Evolutionary conservation across 2,113 vertebrate species (phyloP).

Genomic region (Misgurnus mizolepis): DNA sequence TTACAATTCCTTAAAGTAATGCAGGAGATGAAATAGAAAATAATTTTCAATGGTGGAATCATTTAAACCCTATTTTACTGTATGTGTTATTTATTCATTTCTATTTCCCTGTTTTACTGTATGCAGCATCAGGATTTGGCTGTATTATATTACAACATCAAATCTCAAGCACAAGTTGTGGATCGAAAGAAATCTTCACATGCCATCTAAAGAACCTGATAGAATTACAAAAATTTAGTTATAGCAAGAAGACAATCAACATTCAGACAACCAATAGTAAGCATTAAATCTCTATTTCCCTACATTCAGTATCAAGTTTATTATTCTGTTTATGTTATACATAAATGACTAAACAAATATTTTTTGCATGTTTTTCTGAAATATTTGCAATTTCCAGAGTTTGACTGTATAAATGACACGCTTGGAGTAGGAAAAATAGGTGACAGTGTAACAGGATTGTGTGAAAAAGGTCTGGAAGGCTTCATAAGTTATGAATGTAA

Average conservation of each 20-base stretch:
- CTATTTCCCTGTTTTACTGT: background rate
- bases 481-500: background rate
- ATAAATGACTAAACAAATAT: background rate
- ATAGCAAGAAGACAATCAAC: background rate
- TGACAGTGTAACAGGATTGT: fast-evolving
- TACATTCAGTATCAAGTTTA: background rate
- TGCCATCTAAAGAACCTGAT: background rate
- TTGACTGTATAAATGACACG: background rate
- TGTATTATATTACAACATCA: background rate
- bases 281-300: background rate
- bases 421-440: constrained; percentile 15
- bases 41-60: too few relatives aligned
- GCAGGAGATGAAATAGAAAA: too few relatives aligned
- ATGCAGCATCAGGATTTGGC: background rate
- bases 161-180: background rate
- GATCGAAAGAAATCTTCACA: fast-evolving
- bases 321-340: background rate
- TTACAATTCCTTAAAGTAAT: too few relatives aligned
- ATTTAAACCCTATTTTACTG: background rate
- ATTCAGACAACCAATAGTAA: background rate
- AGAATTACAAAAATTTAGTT: fast-evolving
- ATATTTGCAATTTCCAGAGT: background rate
- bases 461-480: constrained; percentile 8
- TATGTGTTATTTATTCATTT: background rate
- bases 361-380: background rate